Evolutionary conservation across 2,797 vertebrate genomes (phyloP).

Genomic region (Enteromius unitaeniatus): DNA sequence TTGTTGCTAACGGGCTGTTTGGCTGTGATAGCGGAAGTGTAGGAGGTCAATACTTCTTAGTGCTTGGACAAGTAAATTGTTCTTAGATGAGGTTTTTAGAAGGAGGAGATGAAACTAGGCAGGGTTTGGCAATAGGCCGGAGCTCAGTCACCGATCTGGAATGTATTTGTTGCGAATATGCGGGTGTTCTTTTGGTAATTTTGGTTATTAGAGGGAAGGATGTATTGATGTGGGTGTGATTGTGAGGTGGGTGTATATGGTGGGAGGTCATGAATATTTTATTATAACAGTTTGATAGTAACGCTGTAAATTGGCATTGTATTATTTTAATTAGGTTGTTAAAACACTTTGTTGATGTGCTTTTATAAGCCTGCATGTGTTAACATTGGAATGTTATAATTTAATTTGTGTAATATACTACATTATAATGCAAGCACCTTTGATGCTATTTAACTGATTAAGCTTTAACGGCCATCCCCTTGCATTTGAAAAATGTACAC

Average conservation of each 20-base stretch:
- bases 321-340: background rate
- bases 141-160: background rate
- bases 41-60: constrained; percentile 66
- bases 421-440: background rate
- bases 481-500: background rate
- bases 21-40: constrained; percentile 78
- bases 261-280: constrained; percentile 27
- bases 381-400: background rate
- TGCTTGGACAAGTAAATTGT: constrained; percentile 57
- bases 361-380: background rate
- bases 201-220: constrained; percentile 7
- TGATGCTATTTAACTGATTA: background rate
- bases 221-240: constrained; percentile 35
- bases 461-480: background rate
- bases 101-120: constrained; percentile 8
- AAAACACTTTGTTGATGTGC: background rate
- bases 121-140: background rate
- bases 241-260: constrained; percentile 19
- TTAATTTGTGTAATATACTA: background rate
- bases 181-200: background rate
- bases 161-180: background rate
- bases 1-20: constrained; percentile 86
- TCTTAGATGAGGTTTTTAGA: constrained; percentile 31
- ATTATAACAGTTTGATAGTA: background rate
- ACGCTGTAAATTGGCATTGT: background rate